Evolutionary conservation across 1,140 invertebrate genomes (phyloP).

Genomic region (Drosophila teissieri): DNA sequence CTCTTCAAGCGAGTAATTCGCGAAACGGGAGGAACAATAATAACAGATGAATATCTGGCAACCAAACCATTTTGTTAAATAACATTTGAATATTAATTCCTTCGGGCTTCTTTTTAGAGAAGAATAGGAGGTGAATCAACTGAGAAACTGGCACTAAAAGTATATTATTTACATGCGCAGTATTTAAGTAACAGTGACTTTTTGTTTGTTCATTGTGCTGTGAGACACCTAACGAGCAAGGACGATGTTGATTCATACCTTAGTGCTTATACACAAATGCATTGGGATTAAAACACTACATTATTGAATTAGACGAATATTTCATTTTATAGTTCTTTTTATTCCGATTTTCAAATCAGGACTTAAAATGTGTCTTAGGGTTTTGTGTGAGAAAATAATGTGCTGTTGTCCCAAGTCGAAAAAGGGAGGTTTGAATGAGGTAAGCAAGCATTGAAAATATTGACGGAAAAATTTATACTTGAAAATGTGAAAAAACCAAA

Average conservation of each 20-base stretch:
- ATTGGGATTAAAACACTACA: not conserved
- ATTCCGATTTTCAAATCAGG: not conserved
- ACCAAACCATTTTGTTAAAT: slow-evolving; percentile 7
- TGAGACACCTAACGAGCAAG: slow-evolving; percentile 2
- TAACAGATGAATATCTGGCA: slow-evolving; percentile 12
- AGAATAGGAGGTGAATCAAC: not conserved
- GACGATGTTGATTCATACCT: slow-evolving; percentile 23
- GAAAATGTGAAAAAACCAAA: not conserved
- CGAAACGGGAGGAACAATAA: slow-evolving; percentile 41
- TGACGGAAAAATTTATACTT: not conserved
- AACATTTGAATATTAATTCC: not conserved
- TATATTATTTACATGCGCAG: slow-evolving; percentile 1
- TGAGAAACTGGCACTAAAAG: not conserved
- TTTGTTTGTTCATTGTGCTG: not conserved
- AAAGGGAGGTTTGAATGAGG: slow-evolving; percentile 70
- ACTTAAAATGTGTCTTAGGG: slow-evolving; percentile 52
- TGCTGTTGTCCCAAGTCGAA: slow-evolving; percentile 47
- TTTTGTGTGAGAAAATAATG: slow-evolving; percentile 50
- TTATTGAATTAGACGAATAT: not conserved
- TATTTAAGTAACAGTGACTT: not conserved
- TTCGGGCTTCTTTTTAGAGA: no score
- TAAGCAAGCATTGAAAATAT: slow-evolving; percentile 43
- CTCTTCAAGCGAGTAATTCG: slow-evolving; percentile 39
- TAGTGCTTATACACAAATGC: not conserved
- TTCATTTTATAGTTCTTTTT: not conserved